A percentile compares a stretch with the other conserved stretches of the same genome.
These are phyloP conservation scores for Drosophila demipolita DNA, from an alignment of 2,888 invertebrate genomes.

Conservation along the genomic window DNA sequence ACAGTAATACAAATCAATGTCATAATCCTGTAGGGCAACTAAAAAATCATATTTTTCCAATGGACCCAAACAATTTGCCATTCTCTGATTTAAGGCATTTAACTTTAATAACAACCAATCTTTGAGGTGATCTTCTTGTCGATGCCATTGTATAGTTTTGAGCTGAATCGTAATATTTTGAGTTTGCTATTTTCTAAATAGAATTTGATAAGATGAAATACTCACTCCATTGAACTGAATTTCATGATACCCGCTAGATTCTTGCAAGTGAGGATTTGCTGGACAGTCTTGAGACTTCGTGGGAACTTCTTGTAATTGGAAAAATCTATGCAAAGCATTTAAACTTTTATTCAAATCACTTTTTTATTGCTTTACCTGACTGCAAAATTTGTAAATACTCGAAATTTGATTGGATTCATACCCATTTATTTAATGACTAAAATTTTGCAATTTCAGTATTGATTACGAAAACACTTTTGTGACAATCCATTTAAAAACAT, in stretches of 20 bases:
- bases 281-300: conserved; percentile 19
- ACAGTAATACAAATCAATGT: conserved; percentile 17
- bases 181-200: not conserved
- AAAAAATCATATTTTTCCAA: conserved; percentile 21
- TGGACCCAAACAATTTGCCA: not conserved
- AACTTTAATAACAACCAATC: not conserved
- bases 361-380: conserved; percentile 23
- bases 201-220: too few species aligned
- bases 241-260: not conserved
- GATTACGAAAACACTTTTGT: not conserved
- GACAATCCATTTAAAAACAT: not conserved
- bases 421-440: conserved; percentile 40
- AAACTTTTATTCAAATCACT: not conserved
- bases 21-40: not conserved
- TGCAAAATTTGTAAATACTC: conserved; percentile 56
- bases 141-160: conserved; percentile 1
- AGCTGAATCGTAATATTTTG: not conserved
- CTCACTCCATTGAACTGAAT: conserved; percentile 15
- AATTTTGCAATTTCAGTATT: conserved; percentile 24
- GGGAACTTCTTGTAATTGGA: conserved; percentile 6
- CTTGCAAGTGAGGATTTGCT: not conserved
- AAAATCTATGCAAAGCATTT: conserved; percentile 7
- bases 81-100: not conserved
- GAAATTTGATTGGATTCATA: conserved; percentile 58
- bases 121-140: not conserved